Base-by-base conservation (phyloP, 2,888 invertebrate species). In the Piscicola geometra region DNA sequence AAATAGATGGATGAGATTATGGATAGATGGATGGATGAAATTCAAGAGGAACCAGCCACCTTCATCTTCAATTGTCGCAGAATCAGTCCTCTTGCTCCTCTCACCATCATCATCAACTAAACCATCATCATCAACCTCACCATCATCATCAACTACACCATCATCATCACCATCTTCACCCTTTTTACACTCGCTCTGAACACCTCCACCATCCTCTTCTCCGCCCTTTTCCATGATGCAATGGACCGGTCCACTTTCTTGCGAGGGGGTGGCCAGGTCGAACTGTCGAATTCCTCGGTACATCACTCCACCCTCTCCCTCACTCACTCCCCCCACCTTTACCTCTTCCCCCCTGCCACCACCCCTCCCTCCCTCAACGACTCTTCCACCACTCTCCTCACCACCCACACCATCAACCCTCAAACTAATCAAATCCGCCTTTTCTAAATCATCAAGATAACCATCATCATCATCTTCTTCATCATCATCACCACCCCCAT, bases 281-380 rank as follows among this genome's bases (percentile, higher is more conserved):
- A 41, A 41, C 35, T 35, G 66, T 33, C 21, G 25, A 67, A 64
- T 71, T 69, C 78, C 67, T 50, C 77, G 77, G 72, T 79, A 76
- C n/a, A 25, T 64, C n/a, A 56, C 41, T 36, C 25, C 73, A 5
- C n/a, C 41, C 64, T n/a, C 32, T 2, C 28, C 36, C 15, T 21
- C 73, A 21, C 64, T 64, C 64, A 21, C 35, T n/a, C 32, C 64
- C 9, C 12, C 56, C n/a, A 9, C 47, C 41, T 36, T 25, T 41
- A 3, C 41, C 52, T 56, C 73, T 28, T 21, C 18, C 32, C 33
- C 28, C 15, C 30, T 32, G 30, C 30, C 36, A 12, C n/a, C 30
- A 2, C 36, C 52, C 28, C 28, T 52, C 36, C 75, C 36, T 33
- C 56, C 70, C 32, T 47, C 76, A 0, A 25, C 75, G 30, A 36